These are phyloP conservation scores for Oostethus manadensis DNA, from an alignment of 2,113 vertebrate species.

Conservation along the genomic window DNA sequence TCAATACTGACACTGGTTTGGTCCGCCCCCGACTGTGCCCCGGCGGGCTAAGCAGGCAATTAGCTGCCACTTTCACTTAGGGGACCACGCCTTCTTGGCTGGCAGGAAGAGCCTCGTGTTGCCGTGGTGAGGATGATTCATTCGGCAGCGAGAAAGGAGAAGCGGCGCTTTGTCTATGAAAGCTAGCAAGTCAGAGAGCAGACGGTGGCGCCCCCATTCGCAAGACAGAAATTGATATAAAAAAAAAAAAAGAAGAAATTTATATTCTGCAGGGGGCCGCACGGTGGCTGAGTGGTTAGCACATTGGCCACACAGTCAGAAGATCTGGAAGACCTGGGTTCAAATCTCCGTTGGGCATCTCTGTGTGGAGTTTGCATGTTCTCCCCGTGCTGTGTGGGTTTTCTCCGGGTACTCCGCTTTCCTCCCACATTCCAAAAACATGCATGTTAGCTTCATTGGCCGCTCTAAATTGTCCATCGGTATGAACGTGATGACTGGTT, in stretches of 20 bases:
- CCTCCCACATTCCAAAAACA: too few relatives aligned
- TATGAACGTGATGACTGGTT: too few relatives aligned
- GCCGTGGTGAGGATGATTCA: slow-evolving; percentile 4
- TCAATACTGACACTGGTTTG: slow-evolving; percentile 55
- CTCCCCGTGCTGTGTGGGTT: too few relatives aligned
- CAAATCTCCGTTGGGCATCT: too few relatives aligned
- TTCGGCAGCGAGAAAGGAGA: background rate
- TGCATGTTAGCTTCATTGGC: too few relatives aligned
- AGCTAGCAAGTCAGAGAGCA: background rate
- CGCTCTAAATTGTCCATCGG: too few relatives aligned
- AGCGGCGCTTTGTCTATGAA: background rate
- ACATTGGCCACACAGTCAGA: too few relatives aligned
- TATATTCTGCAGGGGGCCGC: background rate
- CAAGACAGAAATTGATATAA: too few relatives aligned
- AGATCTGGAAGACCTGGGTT: too few relatives aligned
- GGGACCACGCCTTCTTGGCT: slow-evolving; percentile 30
- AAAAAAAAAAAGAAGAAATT: background rate
- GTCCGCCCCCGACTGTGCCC: slow-evolving; percentile 37
- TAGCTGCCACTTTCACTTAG: slow-evolving; percentile 28
- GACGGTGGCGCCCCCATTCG: background rate
- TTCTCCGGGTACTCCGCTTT: too few relatives aligned
- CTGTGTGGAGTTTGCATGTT: too few relatives aligned
- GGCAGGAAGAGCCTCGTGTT: background rate
- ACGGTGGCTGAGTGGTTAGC: too few relatives aligned
- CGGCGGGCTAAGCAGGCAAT: slow-evolving; percentile 32